A percentile compares a stretch with the other conserved stretches of the same genome.
Conservation (phyloP, 2,888 invertebrate genomes). For the Eubasilissa splendida region DNA sequence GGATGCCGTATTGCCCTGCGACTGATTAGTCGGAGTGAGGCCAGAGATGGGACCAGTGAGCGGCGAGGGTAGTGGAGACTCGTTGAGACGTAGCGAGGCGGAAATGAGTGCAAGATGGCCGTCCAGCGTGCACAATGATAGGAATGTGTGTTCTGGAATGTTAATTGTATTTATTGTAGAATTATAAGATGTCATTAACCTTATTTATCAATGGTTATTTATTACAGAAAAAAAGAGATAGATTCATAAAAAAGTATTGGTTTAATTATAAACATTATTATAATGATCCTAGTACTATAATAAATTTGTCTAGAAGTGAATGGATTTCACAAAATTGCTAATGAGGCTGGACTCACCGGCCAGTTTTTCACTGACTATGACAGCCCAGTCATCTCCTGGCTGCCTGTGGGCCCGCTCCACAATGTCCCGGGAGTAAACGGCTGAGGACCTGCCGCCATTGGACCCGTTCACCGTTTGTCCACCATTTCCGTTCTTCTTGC, state of each 20-base stretch:
- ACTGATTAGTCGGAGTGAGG: neutral
- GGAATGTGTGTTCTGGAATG: conserved; percentile 72
- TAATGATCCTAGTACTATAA: too few relatives aligned
- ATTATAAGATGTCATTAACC: neutral
- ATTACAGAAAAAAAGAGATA: neutral
- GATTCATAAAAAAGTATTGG: too few relatives aligned
- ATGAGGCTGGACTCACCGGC: conserved; percentile 64
- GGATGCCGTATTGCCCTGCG: conserved; percentile 44
- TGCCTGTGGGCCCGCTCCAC: conserved; percentile 70
- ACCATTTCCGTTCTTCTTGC: conserved; percentile 55
- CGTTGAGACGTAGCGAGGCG: conserved; percentile 72
- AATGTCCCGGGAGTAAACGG: conserved; percentile 75
- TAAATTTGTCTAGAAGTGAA: too few relatives aligned
- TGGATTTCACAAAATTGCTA: neutral
- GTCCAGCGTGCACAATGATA: conserved; percentile 77
- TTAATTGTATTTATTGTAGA: too few relatives aligned
- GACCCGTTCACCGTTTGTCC: conserved; percentile 62
- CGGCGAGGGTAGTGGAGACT: conserved; percentile 61
- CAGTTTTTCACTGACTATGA: conserved; percentile 74
- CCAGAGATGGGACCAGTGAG: conserved; percentile 33
- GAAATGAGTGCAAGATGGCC: conserved; percentile 77
- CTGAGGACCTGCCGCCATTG: conserved; percentile 51
- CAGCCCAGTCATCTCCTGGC: conserved; percentile 73
- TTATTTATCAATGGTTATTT: neutral
- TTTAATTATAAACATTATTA: too few relatives aligned